phyloP scores from a whole-genome alignment of 1,140 invertebrate genomes.

The Cydia pomonella region DNA sequence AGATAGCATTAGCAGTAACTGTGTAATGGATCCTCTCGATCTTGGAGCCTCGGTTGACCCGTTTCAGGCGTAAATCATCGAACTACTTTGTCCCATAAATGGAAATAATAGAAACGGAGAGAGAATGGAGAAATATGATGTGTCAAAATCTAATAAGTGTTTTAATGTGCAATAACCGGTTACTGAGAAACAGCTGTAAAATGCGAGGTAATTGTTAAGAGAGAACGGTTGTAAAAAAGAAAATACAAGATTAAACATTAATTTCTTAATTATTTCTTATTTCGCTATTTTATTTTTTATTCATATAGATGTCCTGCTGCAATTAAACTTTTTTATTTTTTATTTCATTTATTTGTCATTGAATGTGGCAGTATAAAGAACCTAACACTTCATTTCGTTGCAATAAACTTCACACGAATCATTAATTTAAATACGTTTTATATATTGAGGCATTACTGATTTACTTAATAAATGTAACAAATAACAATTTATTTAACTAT shows the following conservation, averaged over 20 bases:
- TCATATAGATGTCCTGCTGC: neutral
- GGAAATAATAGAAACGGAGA: constrained; percentile 43
- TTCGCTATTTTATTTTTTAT: neutral
- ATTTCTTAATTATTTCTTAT: no score
- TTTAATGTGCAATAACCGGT: neutral
- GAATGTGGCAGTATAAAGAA: neutral
- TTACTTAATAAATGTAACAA: neutral
- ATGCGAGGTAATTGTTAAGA: neutral
- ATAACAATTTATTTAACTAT: neutral
- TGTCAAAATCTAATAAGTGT: constrained; percentile 51
- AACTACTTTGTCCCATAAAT: constrained; percentile 49
- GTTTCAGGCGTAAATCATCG: constrained; percentile 48
- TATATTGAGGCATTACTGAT: neutral
- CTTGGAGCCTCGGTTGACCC: constrained; percentile 43
- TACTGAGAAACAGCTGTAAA: neutral
- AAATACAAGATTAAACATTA: no score
- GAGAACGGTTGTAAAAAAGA: neutral
- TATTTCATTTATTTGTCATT: neutral
- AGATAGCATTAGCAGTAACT: constrained; percentile 40
- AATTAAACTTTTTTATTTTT: no score
- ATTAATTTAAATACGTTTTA: neutral
- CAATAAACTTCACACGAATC: neutral
- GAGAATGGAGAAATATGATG: constrained; percentile 53
- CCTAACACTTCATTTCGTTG: neutral
- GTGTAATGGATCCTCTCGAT: constrained; percentile 40